phyloP scores from a whole-genome alignment of 2,113 vertebrate species.

The Lanius collurio region DNA sequence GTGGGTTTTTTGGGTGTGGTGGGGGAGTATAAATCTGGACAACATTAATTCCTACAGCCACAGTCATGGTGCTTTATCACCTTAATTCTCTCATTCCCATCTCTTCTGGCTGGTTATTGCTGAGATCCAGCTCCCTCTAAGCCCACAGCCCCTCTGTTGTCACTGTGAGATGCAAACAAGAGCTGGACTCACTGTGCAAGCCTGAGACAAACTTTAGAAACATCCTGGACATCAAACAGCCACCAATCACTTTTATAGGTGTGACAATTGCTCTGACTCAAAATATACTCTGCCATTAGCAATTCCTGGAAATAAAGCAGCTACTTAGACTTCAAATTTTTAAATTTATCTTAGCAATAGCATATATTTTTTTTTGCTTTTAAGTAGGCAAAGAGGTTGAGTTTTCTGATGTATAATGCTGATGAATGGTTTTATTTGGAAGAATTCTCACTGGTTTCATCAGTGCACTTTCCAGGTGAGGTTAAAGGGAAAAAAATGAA shows the following conservation, averaged over 20 bases:
- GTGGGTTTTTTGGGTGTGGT: background rate
- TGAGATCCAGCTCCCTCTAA: background rate
- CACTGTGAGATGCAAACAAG: background rate
- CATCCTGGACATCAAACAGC: background rate
- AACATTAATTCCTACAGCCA: background rate
- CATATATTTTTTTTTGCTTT: background rate
- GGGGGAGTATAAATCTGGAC: background rate
- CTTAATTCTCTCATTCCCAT: background rate
- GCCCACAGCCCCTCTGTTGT: accelerated
- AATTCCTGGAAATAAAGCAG: slow-evolving; percentile 16
- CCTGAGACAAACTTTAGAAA: background rate
- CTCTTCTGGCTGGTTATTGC: background rate
- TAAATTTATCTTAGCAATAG: background rate
- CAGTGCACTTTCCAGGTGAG: background rate
- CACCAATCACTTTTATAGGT: background rate
- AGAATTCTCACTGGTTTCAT: background rate
- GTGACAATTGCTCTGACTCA: slow-evolving; percentile 1
- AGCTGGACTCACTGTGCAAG: background rate
- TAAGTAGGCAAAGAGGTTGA: background rate
- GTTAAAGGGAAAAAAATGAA: background rate
- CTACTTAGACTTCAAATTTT: background rate
- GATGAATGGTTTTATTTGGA: background rate
- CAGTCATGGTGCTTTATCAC: background rate
- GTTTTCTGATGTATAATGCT: background rate
- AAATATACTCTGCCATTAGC: background rate